These are phyloP conservation scores for Eupithecia insigniata DNA, from an alignment of 2,888 invertebrate species.

Conservation along the genomic window DNA sequence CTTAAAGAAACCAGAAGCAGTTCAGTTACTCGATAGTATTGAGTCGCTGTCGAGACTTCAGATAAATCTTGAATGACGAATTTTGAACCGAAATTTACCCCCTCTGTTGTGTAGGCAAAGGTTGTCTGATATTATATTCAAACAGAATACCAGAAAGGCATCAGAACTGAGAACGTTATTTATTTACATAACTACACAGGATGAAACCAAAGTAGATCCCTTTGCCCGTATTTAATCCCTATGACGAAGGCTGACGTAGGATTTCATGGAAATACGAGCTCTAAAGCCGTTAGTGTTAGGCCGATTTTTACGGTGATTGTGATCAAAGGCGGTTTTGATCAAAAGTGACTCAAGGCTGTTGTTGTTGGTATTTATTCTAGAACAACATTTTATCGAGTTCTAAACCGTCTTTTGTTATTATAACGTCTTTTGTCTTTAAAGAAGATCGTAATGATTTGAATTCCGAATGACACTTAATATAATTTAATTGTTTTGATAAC, in stretches of 20 bases:
- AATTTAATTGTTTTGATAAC: no score
- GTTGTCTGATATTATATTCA: not conserved
- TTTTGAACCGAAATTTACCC: not conserved
- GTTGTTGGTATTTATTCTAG: not conserved
- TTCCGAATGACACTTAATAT: no score
- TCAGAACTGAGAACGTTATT: not conserved
- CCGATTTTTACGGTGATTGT: not conserved
- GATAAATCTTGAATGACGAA: not conserved
- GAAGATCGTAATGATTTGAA: no score
- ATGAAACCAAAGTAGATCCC: slow-evolving; percentile 2
- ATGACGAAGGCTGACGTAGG: slow-evolving; percentile 46
- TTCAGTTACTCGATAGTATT: not conserved
- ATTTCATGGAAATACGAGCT: slow-evolving; percentile 27
- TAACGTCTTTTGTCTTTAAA: not conserved
- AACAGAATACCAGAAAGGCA: slow-evolving; percentile 4
- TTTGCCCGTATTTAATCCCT: slow-evolving; percentile 5
- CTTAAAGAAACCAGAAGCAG: no score
- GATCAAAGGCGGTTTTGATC: slow-evolving; percentile 2
- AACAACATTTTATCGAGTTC: no score
- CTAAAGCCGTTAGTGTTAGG: slow-evolving; percentile 5
- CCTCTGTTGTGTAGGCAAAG: not conserved
- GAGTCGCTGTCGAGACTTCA: not conserved
- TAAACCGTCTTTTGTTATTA: not conserved
- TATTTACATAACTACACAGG: not conserved
- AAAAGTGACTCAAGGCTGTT: not conserved